Evolutionary conservation across 1,140 invertebrate species (phyloP), one percentile per base, ranked within the genome.

Genomic region (Harlomillsia oculata): DNA sequence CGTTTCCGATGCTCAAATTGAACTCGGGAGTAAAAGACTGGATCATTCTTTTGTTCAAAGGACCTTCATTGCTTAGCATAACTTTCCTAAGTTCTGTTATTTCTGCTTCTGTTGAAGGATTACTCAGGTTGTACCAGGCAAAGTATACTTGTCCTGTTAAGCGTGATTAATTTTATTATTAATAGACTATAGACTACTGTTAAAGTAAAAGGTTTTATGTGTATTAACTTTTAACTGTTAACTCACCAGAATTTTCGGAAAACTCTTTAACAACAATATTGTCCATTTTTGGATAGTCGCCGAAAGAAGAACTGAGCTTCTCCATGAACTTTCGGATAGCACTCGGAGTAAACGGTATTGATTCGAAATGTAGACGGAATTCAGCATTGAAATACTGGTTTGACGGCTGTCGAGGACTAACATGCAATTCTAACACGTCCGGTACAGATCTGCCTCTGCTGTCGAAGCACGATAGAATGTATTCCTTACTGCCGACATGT

Each of bases 111-210:
- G 89, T 86, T 72, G 90, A 94, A 36, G 77, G 75, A 48, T 81
- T 62, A 6, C 82, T 80, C 18, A 77, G 78, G 68, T 91, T 90
- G 63, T 81, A 80, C 88, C 88, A 93, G 3, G 80, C 80, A n/a
- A 88, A 72, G 1, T 72, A 58, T 3, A 77, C 74, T 6, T 75
- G 75, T 5, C 74, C 74, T 18, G 60, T 63, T 4, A 54, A 61
- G 9, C 50, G 45, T 25, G 56, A 32, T n/a, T n/a, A n/a, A n/a
- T n/a, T n/a, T n/a, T n/a, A n/a, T n/a, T n/a, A n/a, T n/a, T n/a
- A n/a, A n/a, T n/a, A n/a, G n/a, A n/a, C n/a, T n/a, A n/a, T n/a
- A n/a, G n/a, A n/a, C n/a, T n/a, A n/a, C n/a, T n/a, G n/a, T n/a
- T n/a, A n/a, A n/a, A n/a, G n/a, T n/a, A n/a, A n/a, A n/a, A n/a